Evolutionary conservation across 2,888 invertebrate genomes (phyloP), one percentile per base, ranked within the genome.

Genomic region (Atethmia centrago): DNA sequence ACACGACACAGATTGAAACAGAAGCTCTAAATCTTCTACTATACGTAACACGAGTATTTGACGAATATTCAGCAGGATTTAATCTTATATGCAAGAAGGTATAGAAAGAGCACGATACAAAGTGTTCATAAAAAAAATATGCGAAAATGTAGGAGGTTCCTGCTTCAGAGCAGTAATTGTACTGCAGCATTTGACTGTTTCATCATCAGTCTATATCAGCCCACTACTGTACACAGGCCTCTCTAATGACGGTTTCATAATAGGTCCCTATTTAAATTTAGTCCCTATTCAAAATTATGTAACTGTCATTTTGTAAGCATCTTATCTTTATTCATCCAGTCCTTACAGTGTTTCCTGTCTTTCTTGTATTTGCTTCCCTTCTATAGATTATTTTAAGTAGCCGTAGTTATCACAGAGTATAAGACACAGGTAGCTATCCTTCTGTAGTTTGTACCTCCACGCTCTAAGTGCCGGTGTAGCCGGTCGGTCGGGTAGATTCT

Each of bases 401-500:
- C 25, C 25, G 16, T 53, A 16, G 25, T 28, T 28, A 53, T 8
- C 25, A 53, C 16, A 8, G 16, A 28, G 25, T 53, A 28, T 25
- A 51, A 53, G 14, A n/a, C 36, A 4, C 14, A 58, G 12, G 21
- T 36, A 68, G 58, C 74, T 16, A 55, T 3, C n/a, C 65, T 81
- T 68, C 71, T 76, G 58, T 25, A 19, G n/a, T 28, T 40, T 49
- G 36, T 25, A 28, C 3, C 3, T 12, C 0, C 3, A 1, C n/a
- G 65, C 14, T 40, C 2, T 64, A 71, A 65, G 85, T 78, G 58
- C 55, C 28, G 31, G 40, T 72, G 83, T 68, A 68, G 45, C 66
- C 62, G 67, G 71, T 66, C 61, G 75, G 73, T 70, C 59, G 70
- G 58, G 25, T 67, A 71, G 56, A 71, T 77, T 72, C 74, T 80